Conservation (phyloP, 2,888 invertebrate genomes). For the Drosophila borealis region DNA sequence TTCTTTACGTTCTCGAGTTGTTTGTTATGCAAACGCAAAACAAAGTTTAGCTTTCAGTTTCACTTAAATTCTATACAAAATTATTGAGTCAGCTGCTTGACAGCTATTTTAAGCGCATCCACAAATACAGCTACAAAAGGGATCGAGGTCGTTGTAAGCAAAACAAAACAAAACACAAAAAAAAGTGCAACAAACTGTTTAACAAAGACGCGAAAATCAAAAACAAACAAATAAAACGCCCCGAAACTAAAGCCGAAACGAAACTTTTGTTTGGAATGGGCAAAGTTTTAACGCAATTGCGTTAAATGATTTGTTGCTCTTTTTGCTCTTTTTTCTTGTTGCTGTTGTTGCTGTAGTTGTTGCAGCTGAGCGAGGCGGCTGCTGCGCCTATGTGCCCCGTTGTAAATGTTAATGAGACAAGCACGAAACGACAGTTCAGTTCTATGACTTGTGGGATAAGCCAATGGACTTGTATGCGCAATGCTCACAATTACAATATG, state of each 20-base stretch:
- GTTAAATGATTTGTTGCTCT: conserved; percentile 68
- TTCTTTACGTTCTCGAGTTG: conserved; percentile 5
- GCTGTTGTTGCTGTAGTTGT: background rate
- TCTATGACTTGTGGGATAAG: conserved; percentile 46
- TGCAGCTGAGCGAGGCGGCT: conserved; percentile 6
- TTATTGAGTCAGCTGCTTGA: conserved; percentile 50
- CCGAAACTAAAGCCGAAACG: conserved; percentile 36
- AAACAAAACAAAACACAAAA: conserved; percentile 3
- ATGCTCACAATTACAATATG: conserved; percentile 22
- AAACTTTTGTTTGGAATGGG: conserved; percentile 52
- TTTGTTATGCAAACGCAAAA: background rate
- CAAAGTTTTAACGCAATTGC: conserved; percentile 79
- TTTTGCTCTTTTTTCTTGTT: conserved; percentile 8
- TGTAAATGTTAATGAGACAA: conserved; percentile 75
- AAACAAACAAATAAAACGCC: conserved; percentile 32
- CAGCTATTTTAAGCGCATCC: conserved; percentile 50
- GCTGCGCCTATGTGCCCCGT: conserved; percentile 28
- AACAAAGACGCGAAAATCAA: conserved; percentile 43
- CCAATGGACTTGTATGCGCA: conserved; percentile 40
- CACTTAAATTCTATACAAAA: conserved; percentile 47
- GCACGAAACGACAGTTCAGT: conserved; percentile 59
- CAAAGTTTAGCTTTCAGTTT: conserved; percentile 47
- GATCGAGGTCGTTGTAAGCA: conserved; percentile 53
- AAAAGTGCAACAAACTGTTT: conserved; percentile 59
- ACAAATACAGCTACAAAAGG: conserved; percentile 32